phyloP scores from a whole-genome alignment of 1,140 invertebrate species.

The Euura saliciscinereae region DNA sequence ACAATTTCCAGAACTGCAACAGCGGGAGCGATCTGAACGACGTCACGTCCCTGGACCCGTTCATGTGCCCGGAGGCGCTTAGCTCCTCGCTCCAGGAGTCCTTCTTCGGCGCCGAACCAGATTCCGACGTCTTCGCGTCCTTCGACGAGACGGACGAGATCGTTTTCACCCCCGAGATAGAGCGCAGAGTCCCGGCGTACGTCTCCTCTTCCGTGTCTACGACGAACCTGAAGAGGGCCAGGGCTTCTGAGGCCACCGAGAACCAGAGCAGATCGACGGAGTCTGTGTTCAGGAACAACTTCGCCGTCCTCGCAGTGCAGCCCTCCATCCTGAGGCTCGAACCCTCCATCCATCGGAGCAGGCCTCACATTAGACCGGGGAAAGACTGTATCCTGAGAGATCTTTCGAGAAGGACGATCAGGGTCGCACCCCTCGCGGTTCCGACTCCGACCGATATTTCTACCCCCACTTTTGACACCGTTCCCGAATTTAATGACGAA shows the following conservation, averaged over 20 bases:
- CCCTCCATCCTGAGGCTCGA: conserved; percentile 36
- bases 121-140: conserved; percentile 50
- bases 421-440: conserved; percentile 40
- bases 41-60: conserved; percentile 46
- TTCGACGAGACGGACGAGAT: conserved; percentile 48
- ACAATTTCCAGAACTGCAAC: conserved; percentile 47
- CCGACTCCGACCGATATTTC: conserved; percentile 49
- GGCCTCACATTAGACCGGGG: conserved; percentile 28
- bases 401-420: conserved; percentile 28
- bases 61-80: conserved; percentile 48
- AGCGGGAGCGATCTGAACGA: conserved; percentile 50
- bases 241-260: conserved; percentile 17
- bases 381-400: conserved; percentile 33
- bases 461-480: conserved; percentile 48
- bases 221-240: conserved; percentile 31
- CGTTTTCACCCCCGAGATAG: conserved; percentile 9
- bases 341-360: conserved; percentile 33
- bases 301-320: conserved; percentile 35
- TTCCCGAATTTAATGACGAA: conserved; percentile 46
- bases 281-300: conserved; percentile 32
- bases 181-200: conserved; percentile 11
- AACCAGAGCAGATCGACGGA: conserved; percentile 47
- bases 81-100: conserved; percentile 51
- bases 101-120: conserved; percentile 43
- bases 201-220: conserved; percentile 38